Percentiles rank a stretch among this genome's conserved stretches.
Evolutionary conservation across 2,797 vertebrate genomes (phyloP).

Genomic region (Nasua narica): DNA sequence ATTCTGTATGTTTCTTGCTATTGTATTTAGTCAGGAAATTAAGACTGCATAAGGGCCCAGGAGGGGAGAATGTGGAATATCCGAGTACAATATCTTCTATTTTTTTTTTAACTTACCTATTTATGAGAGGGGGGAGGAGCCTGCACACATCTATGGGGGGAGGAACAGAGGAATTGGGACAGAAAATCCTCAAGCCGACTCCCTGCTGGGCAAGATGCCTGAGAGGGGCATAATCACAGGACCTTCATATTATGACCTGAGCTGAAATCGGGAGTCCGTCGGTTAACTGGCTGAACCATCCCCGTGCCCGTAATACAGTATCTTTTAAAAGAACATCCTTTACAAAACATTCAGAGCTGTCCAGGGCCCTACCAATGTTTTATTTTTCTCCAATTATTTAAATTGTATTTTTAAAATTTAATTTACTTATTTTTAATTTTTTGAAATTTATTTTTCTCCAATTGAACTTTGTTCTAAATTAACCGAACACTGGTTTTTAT

Average conservation of each 20-base stretch:
- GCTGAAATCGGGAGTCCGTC: not conserved
- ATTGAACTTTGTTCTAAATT: slow-evolving; percentile 5
- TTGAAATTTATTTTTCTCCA: not conserved
- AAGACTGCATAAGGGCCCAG: not conserved
- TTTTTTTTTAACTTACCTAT: not conserved
- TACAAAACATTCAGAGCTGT: not conserved
- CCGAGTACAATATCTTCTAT: not conserved
- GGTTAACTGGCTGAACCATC: not conserved
- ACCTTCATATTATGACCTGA: not conserved
- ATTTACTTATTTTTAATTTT: not conserved
- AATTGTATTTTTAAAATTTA: not conserved
- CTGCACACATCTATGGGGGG: not conserved
- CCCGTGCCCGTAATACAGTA: not conserved
- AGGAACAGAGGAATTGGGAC: not conserved
- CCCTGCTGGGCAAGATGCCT: not conserved
- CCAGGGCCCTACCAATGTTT: not conserved
- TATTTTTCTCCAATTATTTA: not conserved
- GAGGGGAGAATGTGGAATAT: not conserved
- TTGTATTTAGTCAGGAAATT: not conserved
- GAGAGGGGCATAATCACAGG: too few species aligned
- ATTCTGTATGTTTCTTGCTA: not conserved
- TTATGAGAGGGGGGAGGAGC: not conserved
- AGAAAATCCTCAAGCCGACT: not conserved
- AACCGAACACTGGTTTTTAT: not conserved
- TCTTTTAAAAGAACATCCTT: not conserved